Conservation (phyloP, 2,113 vertebrate genomes). For the Megaceryle maxima region DNA sequence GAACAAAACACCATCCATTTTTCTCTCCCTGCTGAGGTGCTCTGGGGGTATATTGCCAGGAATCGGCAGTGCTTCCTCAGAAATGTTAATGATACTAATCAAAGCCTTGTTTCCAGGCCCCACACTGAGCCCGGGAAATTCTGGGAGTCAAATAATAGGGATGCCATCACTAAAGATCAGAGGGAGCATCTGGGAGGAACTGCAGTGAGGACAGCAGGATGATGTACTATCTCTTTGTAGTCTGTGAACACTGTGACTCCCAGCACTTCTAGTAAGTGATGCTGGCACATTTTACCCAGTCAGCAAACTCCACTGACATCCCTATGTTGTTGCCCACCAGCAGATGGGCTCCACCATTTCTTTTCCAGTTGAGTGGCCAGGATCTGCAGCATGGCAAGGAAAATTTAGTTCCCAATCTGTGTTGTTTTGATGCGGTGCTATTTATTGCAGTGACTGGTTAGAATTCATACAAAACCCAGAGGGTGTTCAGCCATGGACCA, state of each 20-base stretch:
- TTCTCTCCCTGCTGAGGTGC: slow-evolving; percentile 35
- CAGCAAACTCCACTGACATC: slow-evolving; percentile 27
- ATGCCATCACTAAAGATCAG: slow-evolving; percentile 51
- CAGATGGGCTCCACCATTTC: background rate
- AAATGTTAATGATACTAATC: slow-evolving; percentile 59
- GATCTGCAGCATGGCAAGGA: background rate
- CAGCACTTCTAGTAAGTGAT: slow-evolving; percentile 54
- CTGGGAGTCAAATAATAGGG: slow-evolving; percentile 49
- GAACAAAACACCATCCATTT: background rate
- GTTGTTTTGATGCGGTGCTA: background rate
- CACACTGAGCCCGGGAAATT: slow-evolving; percentile 43
- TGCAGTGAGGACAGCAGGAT: slow-evolving; percentile 18
- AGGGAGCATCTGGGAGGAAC: slow-evolving; percentile 37
- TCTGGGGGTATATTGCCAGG: slow-evolving; percentile 47
- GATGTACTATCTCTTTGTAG: slow-evolving; percentile 56
- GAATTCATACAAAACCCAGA: background rate
- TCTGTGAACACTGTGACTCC: background rate
- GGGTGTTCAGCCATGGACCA: background rate
- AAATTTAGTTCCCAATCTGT: background rate
- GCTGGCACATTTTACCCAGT: slow-evolving; percentile 42
- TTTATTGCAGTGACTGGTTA: background rate
- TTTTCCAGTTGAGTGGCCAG: background rate
- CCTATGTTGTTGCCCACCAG: background rate
- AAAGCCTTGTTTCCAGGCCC: slow-evolving; percentile 40
- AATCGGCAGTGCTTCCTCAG: slow-evolving; percentile 31